Conservation (phyloP, 2,113 vertebrate species). For the Rhea americana region DNA sequence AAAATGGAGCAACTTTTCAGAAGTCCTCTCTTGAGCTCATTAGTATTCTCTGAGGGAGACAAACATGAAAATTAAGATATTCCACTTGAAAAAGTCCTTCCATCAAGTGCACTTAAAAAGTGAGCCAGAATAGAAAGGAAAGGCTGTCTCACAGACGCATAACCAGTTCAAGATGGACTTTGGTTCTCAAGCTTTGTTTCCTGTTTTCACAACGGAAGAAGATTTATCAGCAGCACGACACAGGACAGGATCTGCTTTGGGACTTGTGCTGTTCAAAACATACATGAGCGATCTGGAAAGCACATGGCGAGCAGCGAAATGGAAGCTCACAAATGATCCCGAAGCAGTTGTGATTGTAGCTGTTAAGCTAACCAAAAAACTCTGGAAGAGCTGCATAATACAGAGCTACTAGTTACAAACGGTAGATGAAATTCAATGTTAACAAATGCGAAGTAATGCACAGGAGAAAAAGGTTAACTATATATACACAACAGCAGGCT, state of each 20-base stretch:
- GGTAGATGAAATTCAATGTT: rapidly evolving
- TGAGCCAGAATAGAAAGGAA: background rate
- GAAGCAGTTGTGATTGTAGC: rapidly evolving
- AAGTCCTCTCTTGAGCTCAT: too few relatives aligned
- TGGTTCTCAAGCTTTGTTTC: rapidly evolving
- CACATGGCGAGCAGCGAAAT: rapidly evolving
- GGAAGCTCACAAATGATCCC: background rate
- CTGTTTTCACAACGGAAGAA: background rate
- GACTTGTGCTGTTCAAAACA: background rate
- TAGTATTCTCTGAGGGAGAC: background rate
- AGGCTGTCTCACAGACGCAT: too few relatives aligned
- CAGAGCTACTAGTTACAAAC: background rate
- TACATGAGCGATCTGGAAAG: rapidly evolving
- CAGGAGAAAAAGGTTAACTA: background rate
- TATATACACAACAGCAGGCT: background rate
- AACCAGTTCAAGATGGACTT: background rate
- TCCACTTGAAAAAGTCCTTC: too few relatives aligned
- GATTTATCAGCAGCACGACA: background rate
- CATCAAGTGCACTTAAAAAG: background rate
- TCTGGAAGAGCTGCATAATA: rapidly evolving
- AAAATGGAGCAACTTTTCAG: background rate
- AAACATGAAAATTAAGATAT: background rate
- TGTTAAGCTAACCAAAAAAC: rapidly evolving
- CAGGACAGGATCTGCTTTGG: background rate
- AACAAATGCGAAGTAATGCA: rapidly evolving